Conservation (phyloP, 2,113 vertebrate species). For the Dipodomys ordii region DNA sequence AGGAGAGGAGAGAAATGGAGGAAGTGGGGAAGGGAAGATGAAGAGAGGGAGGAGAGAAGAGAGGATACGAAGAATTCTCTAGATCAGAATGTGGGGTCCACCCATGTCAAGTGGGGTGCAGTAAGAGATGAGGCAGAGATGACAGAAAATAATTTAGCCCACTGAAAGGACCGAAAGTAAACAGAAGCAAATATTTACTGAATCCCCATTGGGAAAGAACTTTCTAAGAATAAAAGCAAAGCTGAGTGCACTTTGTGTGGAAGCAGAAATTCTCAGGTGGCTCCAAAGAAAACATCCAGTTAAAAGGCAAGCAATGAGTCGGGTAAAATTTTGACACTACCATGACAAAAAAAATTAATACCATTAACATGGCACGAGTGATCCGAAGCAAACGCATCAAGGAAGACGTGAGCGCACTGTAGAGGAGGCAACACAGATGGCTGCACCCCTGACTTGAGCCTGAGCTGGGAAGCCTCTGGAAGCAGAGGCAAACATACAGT, state of each 20-base stretch:
- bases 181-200: constrained; percentile 6
- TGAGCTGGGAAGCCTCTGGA: not conserved
- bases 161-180: not conserved
- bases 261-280: constrained; percentile 30
- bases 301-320: not conserved
- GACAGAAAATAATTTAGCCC: not conserved
- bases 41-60: too few relatives aligned
- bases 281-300: not conserved
- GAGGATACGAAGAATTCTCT: not conserved
- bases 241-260: not conserved
- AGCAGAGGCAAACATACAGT: not conserved
- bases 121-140: not conserved
- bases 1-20: not conserved
- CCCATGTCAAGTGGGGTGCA: too few relatives aligned
- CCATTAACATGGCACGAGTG: not conserved
- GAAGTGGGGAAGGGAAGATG: too few relatives aligned
- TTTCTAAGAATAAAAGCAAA: constrained; percentile 43
- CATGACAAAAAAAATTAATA: constrained; percentile 16
- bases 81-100: not conserved
- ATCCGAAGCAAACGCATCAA: not conserved
- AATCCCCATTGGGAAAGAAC: not conserved
- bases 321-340: not conserved
- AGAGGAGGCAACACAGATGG: not conserved
- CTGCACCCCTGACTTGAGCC: not conserved
- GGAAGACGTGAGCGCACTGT: not conserved